Conservation (phyloP, 30 jellyfish, hydroid and myxozoan genomes). For the Cassiopea xamachana region DNA sequence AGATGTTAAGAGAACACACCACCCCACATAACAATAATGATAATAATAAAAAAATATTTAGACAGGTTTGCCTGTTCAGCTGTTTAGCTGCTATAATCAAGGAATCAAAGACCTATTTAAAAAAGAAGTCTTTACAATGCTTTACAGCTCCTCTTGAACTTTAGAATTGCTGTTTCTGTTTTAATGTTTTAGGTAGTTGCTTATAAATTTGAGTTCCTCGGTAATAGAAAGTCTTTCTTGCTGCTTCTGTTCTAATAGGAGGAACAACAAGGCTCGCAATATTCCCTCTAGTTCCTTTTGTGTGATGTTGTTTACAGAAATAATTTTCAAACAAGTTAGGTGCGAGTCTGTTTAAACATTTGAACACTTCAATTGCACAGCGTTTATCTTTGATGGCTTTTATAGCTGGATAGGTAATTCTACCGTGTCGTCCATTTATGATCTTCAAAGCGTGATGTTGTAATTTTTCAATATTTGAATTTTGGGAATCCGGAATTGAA, state of each 20-base stretch:
- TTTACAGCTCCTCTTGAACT: neutral
- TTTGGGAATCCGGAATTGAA: constrained; percentile 1
- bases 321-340: constrained; percentile 12
- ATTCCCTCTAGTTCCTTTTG: constrained; percentile 19
- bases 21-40: neutral
- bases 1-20: too few species aligned
- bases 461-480: neutral
- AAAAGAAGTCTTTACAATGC: neutral
- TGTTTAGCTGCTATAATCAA: neutral
- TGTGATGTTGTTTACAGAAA: constrained; percentile 5
- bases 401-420: neutral
- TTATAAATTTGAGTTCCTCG: constrained; percentile 1
- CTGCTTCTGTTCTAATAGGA: constrained; percentile 9
- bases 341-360: constrained; percentile 11
- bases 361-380: constrained; percentile 11
- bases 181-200: neutral
- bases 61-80: constrained; percentile 23
- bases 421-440: neutral
- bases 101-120: neutral
- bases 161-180: neutral
- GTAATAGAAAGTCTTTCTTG: constrained; percentile 17
- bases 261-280: constrained; percentile 10
- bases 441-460: neutral
- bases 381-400: constrained; percentile 22
- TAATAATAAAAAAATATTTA: neutral